Evolutionary conservation across 2,888 invertebrate species (phyloP).

Genomic region (Mesorhabditis belari): DNA sequence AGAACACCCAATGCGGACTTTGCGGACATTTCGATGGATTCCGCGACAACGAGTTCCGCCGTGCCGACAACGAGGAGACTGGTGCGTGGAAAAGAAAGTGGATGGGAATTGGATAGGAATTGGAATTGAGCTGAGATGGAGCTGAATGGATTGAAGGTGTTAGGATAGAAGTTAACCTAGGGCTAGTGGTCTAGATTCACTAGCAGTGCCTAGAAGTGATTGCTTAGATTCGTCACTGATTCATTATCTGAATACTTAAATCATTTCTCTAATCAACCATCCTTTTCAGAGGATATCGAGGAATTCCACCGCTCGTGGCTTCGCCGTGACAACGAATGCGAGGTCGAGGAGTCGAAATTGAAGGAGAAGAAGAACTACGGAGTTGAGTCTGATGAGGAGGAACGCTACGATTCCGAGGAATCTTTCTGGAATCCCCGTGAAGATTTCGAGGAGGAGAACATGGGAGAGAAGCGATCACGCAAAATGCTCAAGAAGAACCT

Average conservation of each 20-base stretch:
- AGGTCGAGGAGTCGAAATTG: constrained; percentile 12
- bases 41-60: constrained; percentile 13
- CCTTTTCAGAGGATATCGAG: too few relatives aligned
- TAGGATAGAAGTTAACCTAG: too few relatives aligned
- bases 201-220: too few relatives aligned
- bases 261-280: too few relatives aligned
- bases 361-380: constrained; percentile 24
- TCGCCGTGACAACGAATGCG: constrained; percentile 18
- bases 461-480: constrained; percentile 5
- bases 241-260: too few relatives aligned
- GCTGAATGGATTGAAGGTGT: too few relatives aligned
- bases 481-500: constrained; percentile 14
- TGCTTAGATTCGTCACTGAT: too few relatives aligned
- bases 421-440: background rate
- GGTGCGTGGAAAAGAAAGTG: too few relatives aligned
- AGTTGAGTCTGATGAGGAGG: constrained; percentile 8
- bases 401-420: constrained; percentile 2
- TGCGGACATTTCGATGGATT: constrained; percentile 49
- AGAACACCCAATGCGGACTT: constrained; percentile 48
- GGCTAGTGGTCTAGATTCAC: too few relatives aligned
- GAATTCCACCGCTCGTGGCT: constrained; percentile 46
- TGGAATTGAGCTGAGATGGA: too few relatives aligned
- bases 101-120: too few relatives aligned
- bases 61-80: constrained; percentile 14
- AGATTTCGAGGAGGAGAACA: constrained; percentile 8